Conservation (phyloP, 2,797 vertebrate species). For the Coregonus sp. region DNA sequence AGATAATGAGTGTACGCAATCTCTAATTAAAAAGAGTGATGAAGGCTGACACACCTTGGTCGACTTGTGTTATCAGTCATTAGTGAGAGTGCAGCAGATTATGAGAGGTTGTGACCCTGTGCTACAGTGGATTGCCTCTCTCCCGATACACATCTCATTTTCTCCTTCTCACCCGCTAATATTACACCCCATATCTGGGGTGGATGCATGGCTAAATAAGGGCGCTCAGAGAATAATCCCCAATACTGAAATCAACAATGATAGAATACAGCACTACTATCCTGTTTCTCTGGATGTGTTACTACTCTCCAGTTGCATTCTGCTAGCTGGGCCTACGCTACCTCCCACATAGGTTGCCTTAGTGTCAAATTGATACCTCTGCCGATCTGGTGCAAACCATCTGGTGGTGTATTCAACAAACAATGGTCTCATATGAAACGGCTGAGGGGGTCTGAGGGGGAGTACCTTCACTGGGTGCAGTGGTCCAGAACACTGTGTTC, state of each 20-base stretch:
- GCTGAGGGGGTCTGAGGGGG: background rate
- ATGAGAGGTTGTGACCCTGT: constrained; percentile 34
- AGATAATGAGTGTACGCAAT: constrained; percentile 11
- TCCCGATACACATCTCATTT: background rate
- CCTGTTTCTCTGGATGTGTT: background rate
- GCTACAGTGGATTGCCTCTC: constrained; percentile 29
- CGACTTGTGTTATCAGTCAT: constrained; percentile 53
- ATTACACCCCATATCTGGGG: background rate
- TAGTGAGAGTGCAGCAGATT: constrained; percentile 44
- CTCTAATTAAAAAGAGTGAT: constrained; percentile 63
- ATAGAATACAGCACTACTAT: background rate
- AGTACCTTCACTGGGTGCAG: constrained; percentile 50
- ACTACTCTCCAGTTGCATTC: background rate
- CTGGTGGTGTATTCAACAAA: constrained; percentile 48
- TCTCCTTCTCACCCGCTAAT: background rate
- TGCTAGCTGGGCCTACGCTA: background rate
- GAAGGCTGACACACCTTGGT: constrained; percentile 54
- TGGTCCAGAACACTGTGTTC: constrained; percentile 53
- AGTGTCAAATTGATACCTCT: constrained; percentile 51
- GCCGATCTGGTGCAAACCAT: constrained; percentile 57
- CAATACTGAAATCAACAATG: background rate
- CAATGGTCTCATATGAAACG: constrained; percentile 31
- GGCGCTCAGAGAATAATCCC: background rate
- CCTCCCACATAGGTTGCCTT: constrained; percentile 8
- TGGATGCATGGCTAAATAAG: background rate